A percentile compares a stretch with the other conserved stretches of the same genome.
These are phyloP conservation scores for Dinocampus coccinellae DNA, from an alignment of 2,888 invertebrate species.

Conservation along the genomic window DNA sequence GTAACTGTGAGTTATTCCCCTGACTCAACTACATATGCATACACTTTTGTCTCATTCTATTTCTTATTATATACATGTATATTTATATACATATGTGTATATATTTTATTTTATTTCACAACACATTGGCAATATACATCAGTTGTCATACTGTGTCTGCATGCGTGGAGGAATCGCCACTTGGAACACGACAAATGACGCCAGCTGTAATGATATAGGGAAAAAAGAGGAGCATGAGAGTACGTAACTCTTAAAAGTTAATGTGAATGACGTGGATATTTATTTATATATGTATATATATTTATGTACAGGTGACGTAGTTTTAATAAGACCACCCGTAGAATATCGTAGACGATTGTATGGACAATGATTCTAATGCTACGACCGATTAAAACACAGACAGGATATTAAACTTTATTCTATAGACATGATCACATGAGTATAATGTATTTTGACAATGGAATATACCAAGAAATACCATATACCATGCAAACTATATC, in stretches of 20 bases:
- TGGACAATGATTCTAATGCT: slow-evolving; percentile 59
- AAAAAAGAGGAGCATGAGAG: not conserved
- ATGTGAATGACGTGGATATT: not conserved
- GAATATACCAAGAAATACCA: too few species aligned
- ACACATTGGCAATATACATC: not conserved
- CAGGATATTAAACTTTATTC: slow-evolving; percentile 65
- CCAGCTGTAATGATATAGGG: too few species aligned
- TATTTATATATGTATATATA: not conserved
- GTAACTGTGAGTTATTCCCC: slow-evolving; percentile 27
- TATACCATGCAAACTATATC: slow-evolving; percentile 44
- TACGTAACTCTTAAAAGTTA: not conserved
- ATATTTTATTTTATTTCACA: too few species aligned
- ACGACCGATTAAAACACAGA: slow-evolving; percentile 65
- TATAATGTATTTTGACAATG: slow-evolving; percentile 64
- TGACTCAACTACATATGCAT: slow-evolving; percentile 15
- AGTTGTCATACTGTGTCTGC: too few species aligned
- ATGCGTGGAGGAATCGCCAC: too few species aligned
- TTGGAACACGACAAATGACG: too few species aligned
- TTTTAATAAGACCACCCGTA: slow-evolving; percentile 66
- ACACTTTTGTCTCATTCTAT: slow-evolving; percentile 14
- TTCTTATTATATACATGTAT: not conserved
- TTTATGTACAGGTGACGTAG: slow-evolving; percentile 34
- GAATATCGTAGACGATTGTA: too few species aligned
- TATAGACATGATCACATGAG: slow-evolving; percentile 19
- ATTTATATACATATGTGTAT: too few species aligned